phyloP scores from a whole-genome alignment of 2,797 vertebrate species.

The Microctenopoma steveboyesi region DNA sequence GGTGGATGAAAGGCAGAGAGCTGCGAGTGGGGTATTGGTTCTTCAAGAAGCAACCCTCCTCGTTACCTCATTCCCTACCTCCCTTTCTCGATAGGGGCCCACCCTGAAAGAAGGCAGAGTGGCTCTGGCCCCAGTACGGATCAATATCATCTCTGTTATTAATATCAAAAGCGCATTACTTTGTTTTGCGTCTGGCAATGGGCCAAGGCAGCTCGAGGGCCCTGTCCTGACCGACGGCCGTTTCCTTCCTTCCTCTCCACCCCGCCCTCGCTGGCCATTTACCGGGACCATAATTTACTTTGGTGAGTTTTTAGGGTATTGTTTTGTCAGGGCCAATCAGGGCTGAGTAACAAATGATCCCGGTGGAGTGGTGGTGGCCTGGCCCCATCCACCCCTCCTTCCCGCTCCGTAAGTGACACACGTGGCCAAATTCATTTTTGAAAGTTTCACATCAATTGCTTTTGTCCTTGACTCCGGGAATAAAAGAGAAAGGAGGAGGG shows the following conservation, averaged over 20 bases:
- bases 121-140: slow-evolving; percentile 84
- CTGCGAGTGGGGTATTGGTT: slow-evolving; percentile 85
- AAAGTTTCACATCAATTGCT: slow-evolving; percentile 96
- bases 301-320: slow-evolving; percentile 99
- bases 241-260: slow-evolving; percentile 79
- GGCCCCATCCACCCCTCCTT: slow-evolving; percentile 61
- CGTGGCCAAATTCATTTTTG: slow-evolving; percentile 94
- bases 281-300: slow-evolving; percentile 98
- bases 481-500: slow-evolving; percentile 58
- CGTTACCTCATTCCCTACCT: slow-evolving; percentile 46
- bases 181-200: slow-evolving; percentile 93
- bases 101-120: slow-evolving; percentile 72
- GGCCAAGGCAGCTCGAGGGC: slow-evolving; percentile 83
- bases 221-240: slow-evolving; percentile 68
- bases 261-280: slow-evolving; percentile 89
- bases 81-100: slow-evolving; percentile 54
- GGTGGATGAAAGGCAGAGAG: slow-evolving; percentile 71
- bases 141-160: slow-evolving; percentile 99
- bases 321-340: slow-evolving; percentile 99
- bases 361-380: slow-evolving; percentile 86
- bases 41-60: slow-evolving; percentile 86
- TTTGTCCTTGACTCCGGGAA: slow-evolving; percentile 95
- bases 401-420: slow-evolving; percentile 86
- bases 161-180: slow-evolving; percentile 99
- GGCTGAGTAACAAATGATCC: slow-evolving; percentile 97